Evolutionary conservation across 2,888 invertebrate genomes (phyloP).

Genomic region (Azorinus chamasolen): DNA sequence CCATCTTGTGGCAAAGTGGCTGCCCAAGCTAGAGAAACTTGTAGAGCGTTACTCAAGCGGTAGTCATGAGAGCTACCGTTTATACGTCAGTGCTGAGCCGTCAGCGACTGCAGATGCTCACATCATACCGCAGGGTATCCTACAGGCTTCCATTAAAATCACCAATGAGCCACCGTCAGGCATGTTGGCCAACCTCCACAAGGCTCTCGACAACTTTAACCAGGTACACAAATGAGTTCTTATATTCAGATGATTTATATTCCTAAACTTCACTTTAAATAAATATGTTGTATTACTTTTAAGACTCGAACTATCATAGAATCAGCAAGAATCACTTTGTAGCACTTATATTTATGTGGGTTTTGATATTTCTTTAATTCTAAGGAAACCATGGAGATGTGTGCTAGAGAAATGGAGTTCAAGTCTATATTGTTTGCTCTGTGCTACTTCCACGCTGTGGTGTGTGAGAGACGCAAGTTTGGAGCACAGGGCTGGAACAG

Average conservation of each 20-base stretch:
- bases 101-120: slow-evolving; percentile 95
- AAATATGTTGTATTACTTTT: too few relatives aligned
- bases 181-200: slow-evolving; percentile 98
- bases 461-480: slow-evolving; percentile 97
- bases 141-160: slow-evolving; percentile 98
- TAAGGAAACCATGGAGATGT: slow-evolving; percentile 96
- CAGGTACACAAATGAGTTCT: slow-evolving; percentile 88
- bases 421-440: slow-evolving; percentile 97
- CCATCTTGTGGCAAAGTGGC: slow-evolving; percentile 97
- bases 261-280: too few relatives aligned
- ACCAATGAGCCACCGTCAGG: slow-evolving; percentile 99
- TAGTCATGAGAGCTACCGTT: slow-evolving; percentile 93
- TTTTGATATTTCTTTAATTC: slow-evolving; percentile 1
- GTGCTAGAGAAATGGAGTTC: slow-evolving; percentile 97
- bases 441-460: slow-evolving; percentile 97
- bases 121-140: slow-evolving; percentile 97
- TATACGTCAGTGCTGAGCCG: slow-evolving; percentile 98
- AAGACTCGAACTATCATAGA: too few relatives aligned
- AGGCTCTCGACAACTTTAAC: slow-evolving; percentile 97
- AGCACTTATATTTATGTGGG: too few relatives aligned
- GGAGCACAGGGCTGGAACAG: slow-evolving; percentile 93
- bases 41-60: slow-evolving; percentile 94
- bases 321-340: too few relatives aligned
- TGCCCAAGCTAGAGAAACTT: slow-evolving; percentile 96
- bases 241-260: too few relatives aligned